Evolutionary conservation across 2,797 vertebrate genomes (phyloP).

Genomic region (Ceryle rudis): DNA sequence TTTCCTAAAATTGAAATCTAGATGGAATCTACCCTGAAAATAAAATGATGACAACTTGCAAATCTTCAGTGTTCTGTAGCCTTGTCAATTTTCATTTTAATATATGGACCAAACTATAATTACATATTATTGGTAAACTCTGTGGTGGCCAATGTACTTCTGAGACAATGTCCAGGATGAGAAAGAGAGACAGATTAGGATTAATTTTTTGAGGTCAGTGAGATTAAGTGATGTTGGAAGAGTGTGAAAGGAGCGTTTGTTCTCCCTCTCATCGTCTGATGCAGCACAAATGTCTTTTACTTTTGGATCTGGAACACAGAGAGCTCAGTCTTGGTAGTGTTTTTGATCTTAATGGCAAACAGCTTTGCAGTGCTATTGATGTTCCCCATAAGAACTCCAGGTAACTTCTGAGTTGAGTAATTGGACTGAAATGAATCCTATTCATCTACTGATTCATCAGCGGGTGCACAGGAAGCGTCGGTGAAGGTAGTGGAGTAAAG

Average conservation of each 20-base stretch:
- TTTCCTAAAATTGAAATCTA: not conserved
- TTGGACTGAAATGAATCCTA: not conserved
- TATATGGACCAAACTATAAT: not conserved
- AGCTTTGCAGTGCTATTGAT: not conserved
- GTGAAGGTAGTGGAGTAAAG: not conserved
- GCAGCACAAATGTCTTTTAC: not conserved
- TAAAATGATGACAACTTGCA: not conserved
- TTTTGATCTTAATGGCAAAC: not conserved
- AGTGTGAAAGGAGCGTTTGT: not conserved
- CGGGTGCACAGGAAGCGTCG: not conserved
- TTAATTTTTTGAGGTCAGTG: not conserved
- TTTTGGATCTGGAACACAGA: not conserved
- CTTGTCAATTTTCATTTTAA: not conserved
- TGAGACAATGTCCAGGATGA: not conserved
- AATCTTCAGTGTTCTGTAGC: not conserved
- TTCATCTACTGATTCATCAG: not conserved
- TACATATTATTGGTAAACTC: not conserved
- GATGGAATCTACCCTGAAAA: not conserved
- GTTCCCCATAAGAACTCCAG: not conserved
- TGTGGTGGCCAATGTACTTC: rapidly evolving
- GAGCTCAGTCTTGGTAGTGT: not conserved
- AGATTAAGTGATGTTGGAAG: not conserved
- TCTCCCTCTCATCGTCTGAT: rapidly evolving
- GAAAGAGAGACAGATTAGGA: not conserved
- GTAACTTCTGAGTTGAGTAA: not conserved